Conservation (phyloP, 2,888 invertebrate genomes). For the Microdon myrmicae region DNA sequence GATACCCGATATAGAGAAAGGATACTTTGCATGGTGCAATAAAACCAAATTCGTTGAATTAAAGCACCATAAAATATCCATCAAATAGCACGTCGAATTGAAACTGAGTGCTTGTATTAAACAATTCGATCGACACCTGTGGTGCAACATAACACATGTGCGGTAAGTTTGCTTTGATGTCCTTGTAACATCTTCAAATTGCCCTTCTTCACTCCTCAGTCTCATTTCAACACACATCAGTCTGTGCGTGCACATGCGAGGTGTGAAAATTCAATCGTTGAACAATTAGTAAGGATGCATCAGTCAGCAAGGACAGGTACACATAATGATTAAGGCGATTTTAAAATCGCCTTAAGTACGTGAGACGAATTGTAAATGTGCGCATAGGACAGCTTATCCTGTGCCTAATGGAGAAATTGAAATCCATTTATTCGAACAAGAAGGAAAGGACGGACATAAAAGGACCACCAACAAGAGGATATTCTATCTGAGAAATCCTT, state of each 20-base stretch:
- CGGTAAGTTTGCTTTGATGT: conserved; percentile 40
- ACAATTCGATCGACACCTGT: conserved; percentile 31
- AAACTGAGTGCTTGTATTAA: conserved; percentile 23
- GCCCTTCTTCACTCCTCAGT: no score
- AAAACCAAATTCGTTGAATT: conserved; percentile 43
- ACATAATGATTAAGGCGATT: conserved; percentile 16
- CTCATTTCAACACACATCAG: no score
- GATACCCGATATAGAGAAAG: no score
- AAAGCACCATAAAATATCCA: conserved; percentile 37
- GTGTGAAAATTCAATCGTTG: conserved; percentile 45
- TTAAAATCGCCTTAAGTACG: conserved; percentile 34
- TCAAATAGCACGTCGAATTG: conserved; percentile 44
- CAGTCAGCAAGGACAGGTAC: conserved; percentile 34
- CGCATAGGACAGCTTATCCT: conserved; percentile 42
- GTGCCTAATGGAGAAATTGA: conserved; percentile 48
- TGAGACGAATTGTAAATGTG: conserved; percentile 45
- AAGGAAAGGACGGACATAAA: conserved; percentile 24
- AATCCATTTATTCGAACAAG: conserved; percentile 37
- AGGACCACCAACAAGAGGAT: conserved; percentile 42
- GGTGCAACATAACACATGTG: conserved; percentile 1
- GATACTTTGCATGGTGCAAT: conserved; percentile 40
- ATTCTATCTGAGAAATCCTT: conserved; percentile 28
- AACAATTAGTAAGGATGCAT: conserved; percentile 41
- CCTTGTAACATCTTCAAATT: conserved; percentile 41
- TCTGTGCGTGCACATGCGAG: conserved; percentile 26